phyloP scores from a whole-genome alignment of 2,113 vertebrate species.

The Chaetops frenatus region DNA sequence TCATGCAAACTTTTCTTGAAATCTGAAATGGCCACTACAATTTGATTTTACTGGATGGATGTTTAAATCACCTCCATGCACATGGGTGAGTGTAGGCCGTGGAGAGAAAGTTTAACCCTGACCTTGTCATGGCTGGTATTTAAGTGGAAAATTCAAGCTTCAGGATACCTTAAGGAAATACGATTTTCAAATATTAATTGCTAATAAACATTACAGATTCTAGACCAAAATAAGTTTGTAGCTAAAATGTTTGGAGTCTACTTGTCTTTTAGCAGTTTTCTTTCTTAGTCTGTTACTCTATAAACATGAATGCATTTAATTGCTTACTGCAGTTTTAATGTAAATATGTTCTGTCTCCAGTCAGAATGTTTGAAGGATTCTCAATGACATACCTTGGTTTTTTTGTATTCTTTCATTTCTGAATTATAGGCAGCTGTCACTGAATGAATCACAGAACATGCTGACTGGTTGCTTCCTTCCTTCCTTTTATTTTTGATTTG shows the following conservation, averaged over 20 bases:
- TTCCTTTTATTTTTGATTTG: constrained; percentile 15
- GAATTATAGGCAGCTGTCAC: neutral
- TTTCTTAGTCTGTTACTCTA: neutral
- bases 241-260: constrained; percentile 2
- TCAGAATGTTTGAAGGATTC: neutral
- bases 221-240: constrained; percentile 30
- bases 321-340: neutral
- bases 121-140: neutral
- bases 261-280: neutral
- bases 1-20: neutral
- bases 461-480: neutral
- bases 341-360: constrained; percentile 45
- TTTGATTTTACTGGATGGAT: neutral
- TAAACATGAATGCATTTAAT: neutral
- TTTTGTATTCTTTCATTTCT: constrained; percentile 46
- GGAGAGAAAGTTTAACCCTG: neutral
- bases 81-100: neutral
- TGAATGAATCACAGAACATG: neutral
- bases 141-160: neutral
- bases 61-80: neutral
- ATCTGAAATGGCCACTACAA: neutral
- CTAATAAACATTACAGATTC: neutral
- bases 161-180: neutral
- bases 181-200: neutral
- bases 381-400: neutral